A percentile compares a stretch with the other conserved stretches of the same genome.
Conservation (phyloP, 2,797 vertebrate species). For the Anguilla anguilla region DNA sequence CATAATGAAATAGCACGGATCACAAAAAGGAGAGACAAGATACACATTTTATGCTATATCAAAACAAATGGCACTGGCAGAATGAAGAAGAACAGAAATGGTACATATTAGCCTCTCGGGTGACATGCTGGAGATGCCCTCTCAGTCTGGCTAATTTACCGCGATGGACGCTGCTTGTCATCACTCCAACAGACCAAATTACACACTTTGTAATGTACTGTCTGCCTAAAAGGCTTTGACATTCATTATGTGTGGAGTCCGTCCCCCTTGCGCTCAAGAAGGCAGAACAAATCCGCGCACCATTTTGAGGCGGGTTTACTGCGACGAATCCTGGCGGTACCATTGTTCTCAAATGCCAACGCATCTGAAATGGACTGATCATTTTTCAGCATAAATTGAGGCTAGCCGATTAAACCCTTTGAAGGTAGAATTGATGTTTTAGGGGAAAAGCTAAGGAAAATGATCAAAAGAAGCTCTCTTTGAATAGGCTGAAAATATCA, state of each 20-base stretch:
- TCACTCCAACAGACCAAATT: slow-evolving; percentile 30
- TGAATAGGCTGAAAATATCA: slow-evolving; percentile 25
- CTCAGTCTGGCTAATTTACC: slow-evolving; percentile 48
- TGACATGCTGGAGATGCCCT: slow-evolving; percentile 41
- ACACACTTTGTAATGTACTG: neutral
- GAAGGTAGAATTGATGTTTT: slow-evolving; percentile 9
- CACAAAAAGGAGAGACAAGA: slow-evolving; percentile 45
- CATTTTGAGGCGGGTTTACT: neutral
- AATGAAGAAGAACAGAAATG: slow-evolving; percentile 28
- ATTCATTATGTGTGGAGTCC: neutral
- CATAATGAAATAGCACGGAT: slow-evolving; percentile 56
- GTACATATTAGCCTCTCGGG: slow-evolving; percentile 3
- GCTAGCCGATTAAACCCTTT: slow-evolving; percentile 35
- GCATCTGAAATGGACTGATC: neutral
- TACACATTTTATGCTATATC: slow-evolving; percentile 40
- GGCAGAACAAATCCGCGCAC: neutral
- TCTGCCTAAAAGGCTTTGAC: slow-evolving; percentile 19
- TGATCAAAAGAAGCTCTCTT: slow-evolving; percentile 43
- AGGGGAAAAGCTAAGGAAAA: slow-evolving; percentile 22
- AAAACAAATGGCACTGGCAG: slow-evolving; percentile 39
- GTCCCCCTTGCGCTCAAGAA: neutral
- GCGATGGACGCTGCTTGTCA: slow-evolving; percentile 36
- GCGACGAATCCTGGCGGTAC: neutral
- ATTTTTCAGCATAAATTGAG: slow-evolving; percentile 23
- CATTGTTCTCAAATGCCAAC: neutral